Evolutionary conservation across 2,797 vertebrate species (phyloP).

Genomic region (Nyctalus aviator): DNA sequence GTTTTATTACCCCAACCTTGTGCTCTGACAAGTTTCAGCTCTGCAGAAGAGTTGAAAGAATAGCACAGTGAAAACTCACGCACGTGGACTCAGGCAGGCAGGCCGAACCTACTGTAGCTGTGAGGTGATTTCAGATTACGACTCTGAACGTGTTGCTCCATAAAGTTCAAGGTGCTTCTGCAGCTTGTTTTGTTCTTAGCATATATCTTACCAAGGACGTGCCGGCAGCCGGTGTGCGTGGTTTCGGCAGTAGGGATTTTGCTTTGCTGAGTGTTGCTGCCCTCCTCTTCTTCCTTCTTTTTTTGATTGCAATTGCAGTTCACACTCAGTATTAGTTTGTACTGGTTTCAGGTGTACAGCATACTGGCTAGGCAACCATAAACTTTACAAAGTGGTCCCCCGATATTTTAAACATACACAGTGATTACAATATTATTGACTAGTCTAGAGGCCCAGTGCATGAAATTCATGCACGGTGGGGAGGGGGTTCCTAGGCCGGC

Average conservation of each 20-base stretch:
- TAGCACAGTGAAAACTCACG: background rate
- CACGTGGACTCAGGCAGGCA: fast-evolving
- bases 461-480: too few relatives aligned
- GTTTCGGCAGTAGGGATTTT: background rate
- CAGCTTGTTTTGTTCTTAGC: background rate
- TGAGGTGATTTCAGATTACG: background rate
- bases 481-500: too few relatives aligned
- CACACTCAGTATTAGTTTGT: background rate
- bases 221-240: background rate
- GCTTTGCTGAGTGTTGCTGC: background rate
- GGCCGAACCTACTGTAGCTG: background rate
- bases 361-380: background rate
- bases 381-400: background rate
- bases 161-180: background rate
- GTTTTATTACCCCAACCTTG: background rate
- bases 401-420: fast-evolving
- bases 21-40: background rate
- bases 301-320: too few relatives aligned
- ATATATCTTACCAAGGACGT: background rate
- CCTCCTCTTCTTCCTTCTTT: background rate
- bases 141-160: background rate
- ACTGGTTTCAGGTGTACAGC: background rate
- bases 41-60: background rate
- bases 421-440: background rate
- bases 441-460: too few relatives aligned